Percentiles rank a stretch among this genome's conserved stretches.
These are phyloP conservation scores for Liparis tanakae DNA, from an alignment of 2,797 vertebrate species.

Conservation along the genomic window DNA sequence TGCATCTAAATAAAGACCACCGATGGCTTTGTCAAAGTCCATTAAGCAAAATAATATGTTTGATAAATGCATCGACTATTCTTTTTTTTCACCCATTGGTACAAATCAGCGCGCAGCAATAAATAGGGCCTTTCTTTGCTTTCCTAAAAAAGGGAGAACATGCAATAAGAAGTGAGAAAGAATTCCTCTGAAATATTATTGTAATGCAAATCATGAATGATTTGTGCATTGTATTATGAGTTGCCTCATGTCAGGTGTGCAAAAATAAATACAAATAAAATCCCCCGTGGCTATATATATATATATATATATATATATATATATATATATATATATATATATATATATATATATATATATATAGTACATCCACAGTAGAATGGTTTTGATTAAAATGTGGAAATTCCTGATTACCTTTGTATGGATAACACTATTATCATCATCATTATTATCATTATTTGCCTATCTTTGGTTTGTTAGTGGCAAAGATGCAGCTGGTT, in stretches of 20 bases:
- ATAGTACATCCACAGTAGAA: not conserved
- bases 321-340: not conserved
- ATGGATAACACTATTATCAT: constrained; percentile 27
- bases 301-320: no score
- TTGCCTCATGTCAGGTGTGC: constrained; percentile 38
- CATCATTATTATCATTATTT: constrained; percentile 13
- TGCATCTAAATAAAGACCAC: constrained; percentile 82
- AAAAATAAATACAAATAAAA: constrained; percentile 19
- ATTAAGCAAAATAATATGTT: constrained; percentile 83
- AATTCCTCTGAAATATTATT: constrained; percentile 45
- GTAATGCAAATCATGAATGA: constrained; percentile 59
- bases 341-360: no score
- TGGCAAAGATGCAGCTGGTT: constrained; percentile 29
- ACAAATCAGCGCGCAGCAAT: constrained; percentile 62
- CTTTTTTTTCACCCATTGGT: constrained; percentile 60
- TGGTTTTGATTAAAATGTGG: constrained; percentile 34
- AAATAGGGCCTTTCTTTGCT: constrained; percentile 59
- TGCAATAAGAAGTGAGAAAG: constrained; percentile 30
- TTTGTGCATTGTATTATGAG: constrained; percentile 26
- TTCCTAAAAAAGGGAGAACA: constrained; percentile 49
- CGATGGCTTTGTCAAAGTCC: constrained; percentile 82
- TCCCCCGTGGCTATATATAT: constrained; percentile 13
- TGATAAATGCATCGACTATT: constrained; percentile 77
- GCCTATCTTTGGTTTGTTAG: constrained; percentile 8
- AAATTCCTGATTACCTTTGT: constrained; percentile 40